These are phyloP conservation scores for Dicyrtoma fusca DNA, from an alignment of 2,888 invertebrate species.

Conservation along the genomic window DNA sequence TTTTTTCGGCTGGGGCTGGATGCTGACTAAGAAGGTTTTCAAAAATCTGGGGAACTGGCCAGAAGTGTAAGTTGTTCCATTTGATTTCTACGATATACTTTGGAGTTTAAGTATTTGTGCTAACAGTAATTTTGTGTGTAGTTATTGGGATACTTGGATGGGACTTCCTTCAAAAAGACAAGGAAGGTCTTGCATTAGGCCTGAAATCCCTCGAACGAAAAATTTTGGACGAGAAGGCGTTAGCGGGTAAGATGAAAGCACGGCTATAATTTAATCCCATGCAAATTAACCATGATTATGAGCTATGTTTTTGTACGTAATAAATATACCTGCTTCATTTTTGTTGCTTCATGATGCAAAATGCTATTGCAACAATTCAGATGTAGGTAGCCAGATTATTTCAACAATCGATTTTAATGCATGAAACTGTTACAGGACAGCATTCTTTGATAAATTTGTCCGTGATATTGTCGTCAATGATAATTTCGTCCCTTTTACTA, in stretches of 20 bases:
- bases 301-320: neutral
- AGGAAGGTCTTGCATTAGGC: conserved; percentile 29
- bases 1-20: conserved; percentile 38
- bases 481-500: conserved; percentile 26
- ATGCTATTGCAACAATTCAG: neutral
- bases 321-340: no score
- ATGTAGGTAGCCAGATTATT: neutral
- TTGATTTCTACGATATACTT: no score
- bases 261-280: neutral
- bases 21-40: conserved; percentile 20
- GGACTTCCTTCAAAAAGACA: conserved; percentile 12
- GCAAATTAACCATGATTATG: neutral
- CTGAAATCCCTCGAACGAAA: conserved; percentile 30
- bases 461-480: conserved; percentile 12
- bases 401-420: neutral
- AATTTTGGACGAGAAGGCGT: conserved; percentile 32
- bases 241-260: conserved; percentile 33
- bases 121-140: neutral
- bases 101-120: neutral
- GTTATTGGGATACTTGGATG: conserved; percentile 36
- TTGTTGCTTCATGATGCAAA: no score
- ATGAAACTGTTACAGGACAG: neutral
- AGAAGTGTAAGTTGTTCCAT: conserved; percentile 17
- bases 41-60: conserved; percentile 23
- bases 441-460: conserved; percentile 14